phyloP scores from a whole-genome alignment of 2,888 invertebrate genomes.

The Leptura quadrifasciata region DNA sequence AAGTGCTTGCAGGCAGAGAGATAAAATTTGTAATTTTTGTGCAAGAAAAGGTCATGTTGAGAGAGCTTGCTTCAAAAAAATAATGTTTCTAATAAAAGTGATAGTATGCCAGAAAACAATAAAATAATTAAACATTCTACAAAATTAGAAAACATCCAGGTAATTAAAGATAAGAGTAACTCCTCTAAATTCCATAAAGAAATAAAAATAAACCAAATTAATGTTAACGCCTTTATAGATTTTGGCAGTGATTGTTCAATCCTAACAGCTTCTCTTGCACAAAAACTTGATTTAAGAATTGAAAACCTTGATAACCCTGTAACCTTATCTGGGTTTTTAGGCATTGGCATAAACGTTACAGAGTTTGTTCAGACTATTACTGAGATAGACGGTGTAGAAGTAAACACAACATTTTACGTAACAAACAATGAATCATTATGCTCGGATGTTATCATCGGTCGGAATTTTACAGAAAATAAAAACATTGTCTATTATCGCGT shows the following conservation, averaged over 20 bases:
- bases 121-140: not conserved
- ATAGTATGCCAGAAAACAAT: not conserved
- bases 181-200: not conserved
- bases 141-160: not conserved
- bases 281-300: no score
- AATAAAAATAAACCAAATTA: not conserved
- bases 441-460: no score
- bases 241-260: no score
- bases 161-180: slow-evolving; percentile 8
- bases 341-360: no score
- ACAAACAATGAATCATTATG: no score
- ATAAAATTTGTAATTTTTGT: not conserved
- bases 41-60: not conserved
- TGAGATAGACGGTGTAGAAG: no score
- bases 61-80: slow-evolving; percentile 7
- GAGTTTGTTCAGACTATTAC: no score
- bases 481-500: not conserved
- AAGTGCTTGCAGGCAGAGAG: not conserved
- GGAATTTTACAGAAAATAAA: not conserved
- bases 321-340: no score
- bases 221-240: no score
- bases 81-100: slow-evolving; percentile 3
- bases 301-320: no score
- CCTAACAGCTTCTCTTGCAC: no score
- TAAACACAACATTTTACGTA: no score